These are phyloP conservation scores for Frieseomelitta varia DNA, from an alignment of 1,140 invertebrate genomes.

Conservation along the genomic window DNA sequence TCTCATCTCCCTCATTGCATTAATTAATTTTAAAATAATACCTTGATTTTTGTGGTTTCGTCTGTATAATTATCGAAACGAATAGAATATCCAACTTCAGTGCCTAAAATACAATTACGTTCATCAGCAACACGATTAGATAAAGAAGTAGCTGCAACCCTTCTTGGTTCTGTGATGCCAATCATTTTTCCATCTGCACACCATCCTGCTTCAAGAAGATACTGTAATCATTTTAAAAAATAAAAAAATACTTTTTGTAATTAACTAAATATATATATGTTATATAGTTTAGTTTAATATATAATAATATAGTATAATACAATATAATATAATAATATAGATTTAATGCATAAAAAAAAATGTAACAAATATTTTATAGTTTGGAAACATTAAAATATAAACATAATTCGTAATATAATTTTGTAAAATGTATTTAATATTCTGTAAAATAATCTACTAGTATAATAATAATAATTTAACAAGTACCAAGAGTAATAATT, in stretches of 20 bases:
- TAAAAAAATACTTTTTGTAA: slow-evolving; percentile 9
- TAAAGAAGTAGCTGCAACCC: slow-evolving; percentile 94
- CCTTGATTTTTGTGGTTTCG: slow-evolving; percentile 92
- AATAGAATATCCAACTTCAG: slow-evolving; percentile 96
- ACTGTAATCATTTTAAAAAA: slow-evolving; percentile 84
- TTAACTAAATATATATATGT: background rate
- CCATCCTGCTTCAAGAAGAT: slow-evolving; percentile 96
- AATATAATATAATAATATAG: background rate
- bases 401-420: no score
- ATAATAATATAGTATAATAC: no score
- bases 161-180: slow-evolving; percentile 94
- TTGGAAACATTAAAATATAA: no score
- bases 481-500: no score
- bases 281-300: no score
- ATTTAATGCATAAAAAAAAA: background rate
- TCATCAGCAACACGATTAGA: slow-evolving; percentile 96
- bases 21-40: slow-evolving; percentile 69
- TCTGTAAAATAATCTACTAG: no score
- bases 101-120: slow-evolving; percentile 88
- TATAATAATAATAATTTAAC: no score
- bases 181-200: slow-evolving; percentile 87
- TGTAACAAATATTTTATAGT: background rate
- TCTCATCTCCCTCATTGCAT: background rate
- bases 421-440: no score
- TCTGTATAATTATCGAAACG: slow-evolving; percentile 93